Base-by-base conservation (phyloP, 23 tunicate species). In the Styela clava region DNA sequence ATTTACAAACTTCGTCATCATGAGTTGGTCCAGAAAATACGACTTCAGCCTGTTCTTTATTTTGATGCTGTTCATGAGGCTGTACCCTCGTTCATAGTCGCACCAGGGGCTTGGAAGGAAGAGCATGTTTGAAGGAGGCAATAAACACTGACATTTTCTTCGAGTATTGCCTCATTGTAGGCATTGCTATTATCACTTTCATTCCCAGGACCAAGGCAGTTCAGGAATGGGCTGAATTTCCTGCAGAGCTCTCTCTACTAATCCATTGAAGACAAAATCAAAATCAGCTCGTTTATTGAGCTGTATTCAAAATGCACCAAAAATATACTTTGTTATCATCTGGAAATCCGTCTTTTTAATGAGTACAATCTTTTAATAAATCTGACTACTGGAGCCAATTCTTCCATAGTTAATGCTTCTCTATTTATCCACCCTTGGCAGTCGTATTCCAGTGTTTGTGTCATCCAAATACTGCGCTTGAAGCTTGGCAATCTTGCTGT, bases 51-150 rank as follows among this genome's bases (percentile, higher is more conserved):
- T 81, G 81, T 76, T 76, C 64, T 76, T 51, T 35, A 71, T 76
- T 51, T 76, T 76, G 64, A 35, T 73, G 29, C 81, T 76, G 64
- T 76, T 76, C 81, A 76, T 76, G 31, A 81, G 63, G 84, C 63
- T 81, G 77, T 67, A 81, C 18, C 84, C 78, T 65, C 70, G 9
- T 5, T 65, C 70, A 65, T 19, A 65, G 70, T 65, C 9, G 70
- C 70, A 26, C 74, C 26, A 33, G 83, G 20, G 36, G 65, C 74
- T 79, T 79, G 83, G 29, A 79, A 63, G 74, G 74, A 79, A 79
- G 83, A 62, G 63, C 34, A 79, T 79, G 63, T 79, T 63, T 79
- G 74, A 63, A 79, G 83, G 74, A 79, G 74, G 83, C 74, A 79
- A 79, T 64, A 31, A 33, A 62, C 63, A 63, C 33, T 79, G 26